Percentiles rank a stretch among this genome's conserved stretches.
phyloP scores from a whole-genome alignment of 2,888 invertebrate genomes.

The Amaurobius ferox region DNA sequence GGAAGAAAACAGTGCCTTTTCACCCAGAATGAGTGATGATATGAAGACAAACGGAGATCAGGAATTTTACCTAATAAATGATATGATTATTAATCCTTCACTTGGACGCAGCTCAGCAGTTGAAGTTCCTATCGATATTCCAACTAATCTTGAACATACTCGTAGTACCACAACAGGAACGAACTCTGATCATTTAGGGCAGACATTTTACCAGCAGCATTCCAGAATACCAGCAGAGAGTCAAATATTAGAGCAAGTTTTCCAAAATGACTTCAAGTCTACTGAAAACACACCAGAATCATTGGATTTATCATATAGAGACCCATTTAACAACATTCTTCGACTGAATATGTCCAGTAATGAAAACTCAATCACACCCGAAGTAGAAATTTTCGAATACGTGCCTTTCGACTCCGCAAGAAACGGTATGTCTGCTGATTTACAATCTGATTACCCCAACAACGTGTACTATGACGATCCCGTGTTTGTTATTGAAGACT shows the following conservation, averaged over 20 bases:
- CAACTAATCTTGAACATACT: not conserved
- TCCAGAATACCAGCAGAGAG: not conserved
- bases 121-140: not conserved
- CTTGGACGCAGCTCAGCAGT: not conserved
- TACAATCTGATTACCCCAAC: too few relatives aligned
- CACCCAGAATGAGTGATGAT: too few relatives aligned
- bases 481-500: not conserved
- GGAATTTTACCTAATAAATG: too few relatives aligned
- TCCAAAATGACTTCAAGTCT: not conserved
- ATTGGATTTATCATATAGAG: not conserved
- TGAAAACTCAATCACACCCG: not conserved
- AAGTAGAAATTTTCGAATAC: conserved; percentile 1
- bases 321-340: not conserved
- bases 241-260: not conserved
- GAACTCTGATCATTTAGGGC: not conserved
- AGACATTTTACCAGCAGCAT: not conserved
- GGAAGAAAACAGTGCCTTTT: too few relatives aligned
- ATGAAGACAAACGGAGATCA: too few relatives aligned
- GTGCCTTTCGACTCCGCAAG: not conserved
- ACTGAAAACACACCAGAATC: not conserved
- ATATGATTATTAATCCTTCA: not conserved
- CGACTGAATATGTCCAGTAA: not conserved
- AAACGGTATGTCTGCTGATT: not conserved
- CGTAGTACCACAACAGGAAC: not conserved
- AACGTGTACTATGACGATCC: not conserved